Conservation (phyloP, 53 echinoderm and acorn worm genomes). For the Holothuria leucospilota region DNA sequence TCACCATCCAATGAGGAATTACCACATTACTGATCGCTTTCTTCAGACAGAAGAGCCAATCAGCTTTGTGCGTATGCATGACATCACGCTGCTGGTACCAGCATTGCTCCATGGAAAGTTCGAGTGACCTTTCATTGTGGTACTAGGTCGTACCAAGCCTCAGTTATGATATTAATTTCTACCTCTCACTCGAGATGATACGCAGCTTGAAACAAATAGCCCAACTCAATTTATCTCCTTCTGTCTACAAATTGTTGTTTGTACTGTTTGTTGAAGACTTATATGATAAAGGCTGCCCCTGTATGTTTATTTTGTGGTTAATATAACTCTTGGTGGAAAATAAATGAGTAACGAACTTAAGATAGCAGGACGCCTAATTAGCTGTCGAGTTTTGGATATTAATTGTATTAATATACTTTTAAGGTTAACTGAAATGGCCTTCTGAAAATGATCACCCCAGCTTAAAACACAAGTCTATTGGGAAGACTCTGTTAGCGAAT, state of each 20-base stretch:
- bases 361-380: conserved; percentile 23
- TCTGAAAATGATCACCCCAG: too few species aligned
- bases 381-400: conserved; percentile 23
- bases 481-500: too few species aligned
- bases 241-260: neutral
- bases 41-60: neutral
- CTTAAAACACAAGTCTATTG: too few species aligned
- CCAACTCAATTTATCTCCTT: too few species aligned
- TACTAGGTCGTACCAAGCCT: conserved; percentile 29
- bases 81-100: conserved; percentile 7
- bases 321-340: neutral
- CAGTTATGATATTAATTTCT: too few species aligned
- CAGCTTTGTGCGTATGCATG: neutral
- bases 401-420: neutral
- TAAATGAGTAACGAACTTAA: conserved; percentile 14
- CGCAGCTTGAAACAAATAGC: too few species aligned
- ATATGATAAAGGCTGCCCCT: conserved; percentile 4
- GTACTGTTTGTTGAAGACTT: neutral
- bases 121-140: neutral
- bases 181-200: too few species aligned
- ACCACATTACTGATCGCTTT: too few species aligned
- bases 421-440: neutral
- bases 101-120: too few species aligned
- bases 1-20: too few species aligned
- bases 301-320: conserved; percentile 24